Evolutionary conservation across 2,888 invertebrate genomes (phyloP).

Genomic region (Pseudococcus longispinus): DNA sequence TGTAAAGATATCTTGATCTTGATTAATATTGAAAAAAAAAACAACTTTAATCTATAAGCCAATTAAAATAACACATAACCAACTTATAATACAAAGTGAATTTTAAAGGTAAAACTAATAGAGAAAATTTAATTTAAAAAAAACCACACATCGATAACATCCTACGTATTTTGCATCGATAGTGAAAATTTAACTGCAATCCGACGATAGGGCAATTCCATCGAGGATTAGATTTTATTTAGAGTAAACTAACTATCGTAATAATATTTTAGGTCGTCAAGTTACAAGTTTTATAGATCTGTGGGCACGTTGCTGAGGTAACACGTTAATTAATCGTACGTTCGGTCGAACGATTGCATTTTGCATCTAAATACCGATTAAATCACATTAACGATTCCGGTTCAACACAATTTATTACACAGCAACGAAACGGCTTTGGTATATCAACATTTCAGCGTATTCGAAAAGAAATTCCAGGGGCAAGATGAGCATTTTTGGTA

Average conservation of each 20-base stretch:
- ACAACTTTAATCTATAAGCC: constrained; percentile 14
- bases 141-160: background rate
- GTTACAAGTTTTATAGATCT: background rate
- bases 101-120: constrained; percentile 42
- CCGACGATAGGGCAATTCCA: background rate
- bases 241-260: background rate
- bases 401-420: background rate
- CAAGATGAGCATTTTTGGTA: constrained; percentile 5
- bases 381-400: background rate
- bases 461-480: background rate
- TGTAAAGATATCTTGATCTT: constrained; percentile 45
- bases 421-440: background rate
- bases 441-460: background rate
- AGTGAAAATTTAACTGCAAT: background rate
- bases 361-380: background rate
- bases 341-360: background rate
- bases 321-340: background rate
- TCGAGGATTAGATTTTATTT: background rate
- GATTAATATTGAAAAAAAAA: constrained; percentile 1
- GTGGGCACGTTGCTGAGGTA: background rate
- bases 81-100: constrained; percentile 37
- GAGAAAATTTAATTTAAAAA: too few relatives aligned
- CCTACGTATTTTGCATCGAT: background rate
- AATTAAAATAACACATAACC: constrained; percentile 41
- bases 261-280: background rate